Evolutionary conservation across 2,113 vertebrate species (phyloP).

Genomic region (Himantopus leucocephalus): DNA sequence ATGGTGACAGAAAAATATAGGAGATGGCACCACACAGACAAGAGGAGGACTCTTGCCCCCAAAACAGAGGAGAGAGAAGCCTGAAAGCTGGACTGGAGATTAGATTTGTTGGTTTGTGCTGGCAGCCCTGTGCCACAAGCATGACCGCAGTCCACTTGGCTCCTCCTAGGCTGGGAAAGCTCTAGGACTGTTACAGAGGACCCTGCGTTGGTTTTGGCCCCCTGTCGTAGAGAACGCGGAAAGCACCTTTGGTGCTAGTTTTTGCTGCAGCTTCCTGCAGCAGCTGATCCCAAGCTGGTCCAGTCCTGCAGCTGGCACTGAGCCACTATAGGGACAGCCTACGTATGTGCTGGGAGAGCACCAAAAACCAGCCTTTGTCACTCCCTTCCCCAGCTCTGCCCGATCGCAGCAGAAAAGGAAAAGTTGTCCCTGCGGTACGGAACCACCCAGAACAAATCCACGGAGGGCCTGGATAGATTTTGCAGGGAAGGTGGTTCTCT

Average conservation of each 20-base stretch:
- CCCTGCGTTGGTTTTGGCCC: not conserved
- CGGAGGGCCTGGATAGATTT: not conserved
- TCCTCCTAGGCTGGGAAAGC: not conserved
- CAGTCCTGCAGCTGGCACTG: not conserved
- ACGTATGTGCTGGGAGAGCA: not conserved
- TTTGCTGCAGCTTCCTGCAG: not conserved
- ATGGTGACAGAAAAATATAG: not conserved
- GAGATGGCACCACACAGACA: not conserved
- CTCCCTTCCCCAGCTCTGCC: not conserved
- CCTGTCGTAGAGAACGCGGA: not conserved
- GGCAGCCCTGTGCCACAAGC: not conserved
- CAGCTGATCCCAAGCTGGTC: not conserved
- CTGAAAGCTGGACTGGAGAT: not conserved
- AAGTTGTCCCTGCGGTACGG: not conserved
- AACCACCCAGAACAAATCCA: not conserved
- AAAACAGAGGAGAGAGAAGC: not conserved
- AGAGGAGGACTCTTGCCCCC: not conserved
- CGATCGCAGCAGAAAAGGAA: not conserved
- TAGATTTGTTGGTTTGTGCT: not conserved
- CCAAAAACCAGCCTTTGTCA: not conserved
- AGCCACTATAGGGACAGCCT: not conserved
- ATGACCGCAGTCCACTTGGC: rapidly evolving
- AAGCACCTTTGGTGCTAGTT: not conserved
- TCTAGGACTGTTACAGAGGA: not conserved
- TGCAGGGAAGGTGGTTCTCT: not conserved